Evolutionary conservation across 2,888 invertebrate genomes (phyloP).

Genomic region (Itoplectis maculator): DNA sequence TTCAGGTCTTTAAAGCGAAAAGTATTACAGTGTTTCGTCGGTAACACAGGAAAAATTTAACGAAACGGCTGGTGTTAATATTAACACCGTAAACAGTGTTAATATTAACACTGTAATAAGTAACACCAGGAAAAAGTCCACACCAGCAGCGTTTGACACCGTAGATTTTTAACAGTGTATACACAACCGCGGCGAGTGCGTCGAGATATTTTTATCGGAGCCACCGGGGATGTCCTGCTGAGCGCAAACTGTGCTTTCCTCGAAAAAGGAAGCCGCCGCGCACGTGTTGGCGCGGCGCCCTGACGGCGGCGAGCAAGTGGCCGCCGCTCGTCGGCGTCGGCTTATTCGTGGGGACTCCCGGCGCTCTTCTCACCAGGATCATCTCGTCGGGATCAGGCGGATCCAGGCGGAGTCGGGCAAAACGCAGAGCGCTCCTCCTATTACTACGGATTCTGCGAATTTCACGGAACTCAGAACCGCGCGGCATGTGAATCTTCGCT

Average conservation of each 20-base stretch:
- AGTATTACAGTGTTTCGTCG: no score
- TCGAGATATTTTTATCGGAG: constrained; percentile 19
- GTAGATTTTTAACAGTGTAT: no score
- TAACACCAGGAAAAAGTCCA: no score
- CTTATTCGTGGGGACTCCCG: constrained; percentile 40
- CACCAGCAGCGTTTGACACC: no score
- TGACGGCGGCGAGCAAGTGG: constrained; percentile 58
- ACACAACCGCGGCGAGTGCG: no score
- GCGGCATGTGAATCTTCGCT: constrained; percentile 32
- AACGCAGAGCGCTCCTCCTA: constrained; percentile 38
- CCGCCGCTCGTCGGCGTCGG: constrained; percentile 29
- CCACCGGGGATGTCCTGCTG: not conserved
- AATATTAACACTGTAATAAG: no score
- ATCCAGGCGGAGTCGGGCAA: not conserved
- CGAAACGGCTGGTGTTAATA: no score
- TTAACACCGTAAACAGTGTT: no score
- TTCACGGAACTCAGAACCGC: constrained; percentile 50
- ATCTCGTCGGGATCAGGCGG: constrained; percentile 33
- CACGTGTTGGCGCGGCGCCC: constrained; percentile 59
- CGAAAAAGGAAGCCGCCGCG: constrained; percentile 56
- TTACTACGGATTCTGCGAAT: constrained; percentile 54
- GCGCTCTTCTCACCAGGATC: constrained; percentile 38
- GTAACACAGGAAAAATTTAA: no score
- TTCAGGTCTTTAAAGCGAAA: no score
- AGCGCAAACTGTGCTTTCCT: constrained; percentile 50